These are phyloP conservation scores for Cairina moschata DNA, from an alignment of 2,113 vertebrate species.

Conservation along the genomic window DNA sequence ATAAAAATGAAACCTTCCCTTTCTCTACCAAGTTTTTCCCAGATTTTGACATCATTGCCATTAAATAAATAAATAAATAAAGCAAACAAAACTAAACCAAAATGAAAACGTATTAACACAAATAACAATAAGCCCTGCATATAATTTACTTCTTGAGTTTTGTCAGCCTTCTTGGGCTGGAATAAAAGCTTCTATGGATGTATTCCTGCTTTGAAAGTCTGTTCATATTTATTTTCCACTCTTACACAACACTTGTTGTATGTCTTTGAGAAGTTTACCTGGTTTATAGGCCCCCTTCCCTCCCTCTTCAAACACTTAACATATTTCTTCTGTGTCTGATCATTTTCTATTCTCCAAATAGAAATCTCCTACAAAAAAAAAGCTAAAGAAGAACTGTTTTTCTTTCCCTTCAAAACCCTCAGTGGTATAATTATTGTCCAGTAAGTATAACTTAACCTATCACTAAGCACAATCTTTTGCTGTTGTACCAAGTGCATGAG, in stretches of 20 bases:
- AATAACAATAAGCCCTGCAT: neutral
- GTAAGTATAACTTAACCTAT: neutral
- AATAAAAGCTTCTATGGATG: neutral
- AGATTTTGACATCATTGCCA: neutral
- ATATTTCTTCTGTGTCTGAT: neutral
- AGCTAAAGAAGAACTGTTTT: neutral
- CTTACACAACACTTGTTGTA: neutral
- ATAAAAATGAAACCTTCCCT: neutral
- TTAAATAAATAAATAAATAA: neutral
- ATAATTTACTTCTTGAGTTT: neutral
- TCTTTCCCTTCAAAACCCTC: neutral
- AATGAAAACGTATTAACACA: neutral
- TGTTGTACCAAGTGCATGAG: neutral
- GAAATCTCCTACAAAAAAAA: neutral
- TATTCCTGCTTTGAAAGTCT: neutral
- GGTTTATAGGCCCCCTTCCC: neutral
- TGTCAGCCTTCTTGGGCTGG: neutral
- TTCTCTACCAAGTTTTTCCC: neutral
- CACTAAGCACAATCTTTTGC: neutral
- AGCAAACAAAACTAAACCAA: too few relatives aligned
- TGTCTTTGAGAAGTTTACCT: neutral
- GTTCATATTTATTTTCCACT: conserved; percentile 18
- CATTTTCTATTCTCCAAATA: neutral
- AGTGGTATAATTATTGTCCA: neutral
- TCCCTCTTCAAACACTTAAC: neutral